phyloP scores from a whole-genome alignment of 2,888 invertebrate genomes.

The Portevinia maculata region DNA sequence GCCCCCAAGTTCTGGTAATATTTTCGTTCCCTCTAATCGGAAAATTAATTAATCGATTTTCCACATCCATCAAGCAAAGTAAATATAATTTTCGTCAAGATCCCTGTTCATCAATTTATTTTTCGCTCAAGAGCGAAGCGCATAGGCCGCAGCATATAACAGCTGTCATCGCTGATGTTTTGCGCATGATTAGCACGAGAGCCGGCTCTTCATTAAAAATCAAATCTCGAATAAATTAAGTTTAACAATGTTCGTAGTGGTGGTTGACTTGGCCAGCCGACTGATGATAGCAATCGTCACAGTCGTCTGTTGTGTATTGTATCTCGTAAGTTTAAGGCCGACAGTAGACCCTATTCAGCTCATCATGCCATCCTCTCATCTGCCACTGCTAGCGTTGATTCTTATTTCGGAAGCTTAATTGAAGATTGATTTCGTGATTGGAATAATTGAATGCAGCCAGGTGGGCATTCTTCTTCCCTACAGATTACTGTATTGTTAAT shows the following conservation, averaged over 20 bases:
- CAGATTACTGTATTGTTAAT: background rate
- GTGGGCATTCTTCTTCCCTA: slow-evolving; percentile 40
- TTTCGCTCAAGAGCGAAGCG: background rate
- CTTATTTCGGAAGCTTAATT: slow-evolving; percentile 71
- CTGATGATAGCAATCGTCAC: slow-evolving; percentile 37
- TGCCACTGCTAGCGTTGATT: slow-evolving; percentile 44
- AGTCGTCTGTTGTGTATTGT: slow-evolving; percentile 16
- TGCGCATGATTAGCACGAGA: slow-evolving; percentile 41
- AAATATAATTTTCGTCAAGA: slow-evolving; percentile 16
- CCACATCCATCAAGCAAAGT: slow-evolving; percentile 35
- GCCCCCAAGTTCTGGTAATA: background rate
- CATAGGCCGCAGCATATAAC: background rate
- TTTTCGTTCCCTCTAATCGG: background rate
- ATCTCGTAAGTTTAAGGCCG: slow-evolving; percentile 37
- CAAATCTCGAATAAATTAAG: slow-evolving; percentile 43
- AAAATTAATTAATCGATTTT: slow-evolving; percentile 37
- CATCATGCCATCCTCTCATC: slow-evolving; percentile 38
- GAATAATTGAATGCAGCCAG: slow-evolving; percentile 65
- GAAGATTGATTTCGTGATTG: slow-evolving; percentile 68
- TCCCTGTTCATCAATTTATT: background rate
- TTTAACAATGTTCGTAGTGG: slow-evolving; percentile 16
- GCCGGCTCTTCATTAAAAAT: slow-evolving; percentile 20
- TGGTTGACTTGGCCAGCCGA: background rate
- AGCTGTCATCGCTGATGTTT: slow-evolving; percentile 45
- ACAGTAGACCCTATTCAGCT: slow-evolving; percentile 33